Evolutionary conservation across 37 sponge, comb jelly and placozoan species (phyloP), one percentile per base, ranked within the genome.

Genomic region (Ephydatia muelleri): DNA sequence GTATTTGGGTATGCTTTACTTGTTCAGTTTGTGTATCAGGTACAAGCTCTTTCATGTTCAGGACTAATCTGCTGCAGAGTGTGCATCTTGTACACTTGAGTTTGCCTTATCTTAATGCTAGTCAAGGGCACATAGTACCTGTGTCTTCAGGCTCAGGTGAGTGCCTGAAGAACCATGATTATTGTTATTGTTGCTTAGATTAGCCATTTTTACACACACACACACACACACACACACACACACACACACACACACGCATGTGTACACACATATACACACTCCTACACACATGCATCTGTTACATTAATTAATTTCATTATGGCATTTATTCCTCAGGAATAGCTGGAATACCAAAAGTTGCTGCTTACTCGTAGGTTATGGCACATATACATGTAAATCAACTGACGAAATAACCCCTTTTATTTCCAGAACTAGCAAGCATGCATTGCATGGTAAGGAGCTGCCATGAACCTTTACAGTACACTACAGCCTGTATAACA

Each of bases 361-460:
- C 83, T 14, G 71, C 89, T 12, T 89, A 89, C 34, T 26, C 71
- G 83, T 82, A 38, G n/a, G 25, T n/a, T 27, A 43, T 43, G 47
- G 47, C 4, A 11, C 47, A 43, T 78, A 49, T 78, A 31, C 37
- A 6, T 43, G 28, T n/a, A 70, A 34, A 23, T 72, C 16, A 26
- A 3, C 70, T 23, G 21, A 57, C 26, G 16, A 3, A 1, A 29
- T 34, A 5, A 27, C 16, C 67, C 4, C 39, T 49, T 25, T 43
- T 19, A 13, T 30, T 23, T 38, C 5, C 86, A 85, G 81, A 13
- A 79, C 84, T 29, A 91, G 87, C 75, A 91, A 91, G 36, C 87
- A 91, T 86, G 91, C 87, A 21, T 74, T 91, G 5, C 86, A 91
- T 38, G 91, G 91, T 91, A 38, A 77, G 82, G 3, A 68, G n/a